Percentiles rank a stretch among this genome's conserved stretches.
These are phyloP conservation scores for Mythimna loreyi DNA, from an alignment of 2,888 invertebrate species.

Conservation along the genomic window DNA sequence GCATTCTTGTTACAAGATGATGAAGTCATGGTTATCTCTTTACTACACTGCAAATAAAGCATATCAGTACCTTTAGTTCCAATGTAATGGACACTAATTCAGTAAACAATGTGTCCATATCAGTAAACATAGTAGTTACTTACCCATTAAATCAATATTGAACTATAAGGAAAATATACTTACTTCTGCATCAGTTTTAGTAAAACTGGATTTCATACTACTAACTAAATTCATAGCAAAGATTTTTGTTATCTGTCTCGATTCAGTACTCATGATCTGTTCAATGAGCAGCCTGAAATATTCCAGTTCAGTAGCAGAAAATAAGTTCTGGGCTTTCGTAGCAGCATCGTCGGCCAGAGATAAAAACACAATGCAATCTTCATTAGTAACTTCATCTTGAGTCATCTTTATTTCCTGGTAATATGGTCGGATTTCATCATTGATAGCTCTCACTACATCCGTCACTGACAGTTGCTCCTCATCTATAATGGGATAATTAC, in stretches of 20 bases:
- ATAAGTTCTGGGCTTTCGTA: conserved; percentile 83
- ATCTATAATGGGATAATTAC: conserved; percentile 66
- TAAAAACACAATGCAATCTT: conserved; percentile 81
- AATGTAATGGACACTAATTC: too few species aligned
- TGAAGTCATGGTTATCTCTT: neutral
- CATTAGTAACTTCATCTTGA: conserved; percentile 80
- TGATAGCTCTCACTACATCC: conserved; percentile 79
- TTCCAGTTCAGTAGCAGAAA: conserved; percentile 80
- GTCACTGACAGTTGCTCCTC: conserved; percentile 66
- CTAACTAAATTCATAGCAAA: conserved; percentile 83
- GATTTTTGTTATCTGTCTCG: conserved; percentile 80
- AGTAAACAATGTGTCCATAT: too few species aligned
- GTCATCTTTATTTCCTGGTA: conserved; percentile 83
- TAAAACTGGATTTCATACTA: conserved; percentile 79
- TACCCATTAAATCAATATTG: neutral
- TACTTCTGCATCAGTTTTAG: conserved; percentile 85
- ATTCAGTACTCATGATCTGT: conserved; percentile 83
- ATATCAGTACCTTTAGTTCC: too few species aligned
- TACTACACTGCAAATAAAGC: neutral
- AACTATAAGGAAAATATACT: conserved; percentile 48
- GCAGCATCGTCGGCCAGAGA: conserved; percentile 82
- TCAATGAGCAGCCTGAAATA: conserved; percentile 83
- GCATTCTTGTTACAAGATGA: neutral
- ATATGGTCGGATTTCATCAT: conserved; percentile 78
- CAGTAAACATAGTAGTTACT: neutral